A percentile compares a stretch with the other conserved stretches of the same genome.
Conservation (phyloP, 2,113 vertebrate species). For the Dryoscopus gambensis region DNA sequence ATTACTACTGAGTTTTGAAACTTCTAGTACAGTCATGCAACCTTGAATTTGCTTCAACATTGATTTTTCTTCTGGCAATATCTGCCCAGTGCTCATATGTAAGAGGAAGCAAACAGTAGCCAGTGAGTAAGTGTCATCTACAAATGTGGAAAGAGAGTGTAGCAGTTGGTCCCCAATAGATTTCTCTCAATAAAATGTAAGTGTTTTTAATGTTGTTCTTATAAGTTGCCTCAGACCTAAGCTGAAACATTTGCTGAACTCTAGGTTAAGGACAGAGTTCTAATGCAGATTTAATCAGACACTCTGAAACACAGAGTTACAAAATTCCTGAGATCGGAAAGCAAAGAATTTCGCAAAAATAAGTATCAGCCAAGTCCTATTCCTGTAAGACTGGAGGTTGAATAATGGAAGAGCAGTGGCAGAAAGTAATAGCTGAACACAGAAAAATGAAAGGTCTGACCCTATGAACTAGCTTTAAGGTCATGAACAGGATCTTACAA, state of each 20-base stretch:
- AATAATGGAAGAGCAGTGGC: constrained; percentile 36
- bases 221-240: neutral
- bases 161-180: neutral
- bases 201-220: neutral
- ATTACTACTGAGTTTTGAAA: neutral
- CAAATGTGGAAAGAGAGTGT: neutral
- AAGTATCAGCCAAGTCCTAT: constrained; percentile 36
- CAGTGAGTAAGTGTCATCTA: neutral
- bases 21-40: neutral
- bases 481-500: constrained; percentile 45
- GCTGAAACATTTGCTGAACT: neutral
- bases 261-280: constrained; percentile 2
- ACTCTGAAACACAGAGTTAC: constrained; percentile 33
- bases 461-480: constrained; percentile 51
- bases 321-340: constrained; percentile 38
- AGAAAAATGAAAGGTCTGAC: constrained; percentile 44
- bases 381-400: constrained; percentile 44
- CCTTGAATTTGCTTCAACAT: neutral
- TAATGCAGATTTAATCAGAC: constrained; percentile 37
- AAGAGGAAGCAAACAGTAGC: neutral
- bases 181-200: neutral
- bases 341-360: constrained; percentile 54
- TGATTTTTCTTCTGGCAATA: neutral
- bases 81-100: neutral
- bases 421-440: constrained; percentile 40